These are phyloP conservation scores for Heterodera carotae DNA, from an alignment of 1,140 invertebrate genomes.

Conservation along the genomic window DNA sequence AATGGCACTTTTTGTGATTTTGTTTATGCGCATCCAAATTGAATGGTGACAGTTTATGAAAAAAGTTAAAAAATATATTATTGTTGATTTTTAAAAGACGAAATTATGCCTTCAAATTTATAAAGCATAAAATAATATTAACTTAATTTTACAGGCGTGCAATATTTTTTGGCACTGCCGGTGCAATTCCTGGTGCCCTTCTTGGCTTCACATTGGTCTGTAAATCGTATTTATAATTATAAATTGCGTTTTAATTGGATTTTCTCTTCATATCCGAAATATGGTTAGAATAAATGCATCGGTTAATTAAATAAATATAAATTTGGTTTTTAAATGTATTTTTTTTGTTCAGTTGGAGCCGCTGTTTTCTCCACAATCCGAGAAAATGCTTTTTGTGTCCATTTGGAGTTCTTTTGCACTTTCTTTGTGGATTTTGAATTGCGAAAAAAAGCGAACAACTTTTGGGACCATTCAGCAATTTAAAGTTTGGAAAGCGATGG, in stretches of 20 bases:
- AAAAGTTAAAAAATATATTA: too few relatives aligned
- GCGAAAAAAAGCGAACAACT: slow-evolving; percentile 41
- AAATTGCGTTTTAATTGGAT: background rate
- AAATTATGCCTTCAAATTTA: too few relatives aligned
- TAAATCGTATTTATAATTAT: background rate
- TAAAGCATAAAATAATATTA: too few relatives aligned
- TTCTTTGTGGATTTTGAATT: slow-evolving; percentile 41
- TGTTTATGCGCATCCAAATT: slow-evolving; percentile 50
- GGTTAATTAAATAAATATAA: too few relatives aligned
- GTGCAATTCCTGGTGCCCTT: slow-evolving; percentile 46
- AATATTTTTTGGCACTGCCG: slow-evolving; percentile 36
- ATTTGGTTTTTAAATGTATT: too few relatives aligned
- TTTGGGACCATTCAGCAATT: slow-evolving; percentile 37
- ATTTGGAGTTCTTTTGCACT: slow-evolving; percentile 48
- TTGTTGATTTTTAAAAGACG: too few relatives aligned
- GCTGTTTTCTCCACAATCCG: slow-evolving; percentile 30
- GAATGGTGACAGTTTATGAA: too few relatives aligned
- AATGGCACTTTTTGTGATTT: slow-evolving; percentile 39
- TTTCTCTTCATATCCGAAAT: background rate
- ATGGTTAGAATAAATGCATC: too few relatives aligned
- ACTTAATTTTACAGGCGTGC: slow-evolving; percentile 26
- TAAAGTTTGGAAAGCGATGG: slow-evolving; percentile 32
- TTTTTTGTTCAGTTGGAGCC: slow-evolving; percentile 39
- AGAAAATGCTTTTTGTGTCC: slow-evolving; percentile 49
- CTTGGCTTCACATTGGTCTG: slow-evolving; percentile 40